phyloP scores from a whole-genome alignment of 2,888 invertebrate species.

The Agrotis puta region DNA sequence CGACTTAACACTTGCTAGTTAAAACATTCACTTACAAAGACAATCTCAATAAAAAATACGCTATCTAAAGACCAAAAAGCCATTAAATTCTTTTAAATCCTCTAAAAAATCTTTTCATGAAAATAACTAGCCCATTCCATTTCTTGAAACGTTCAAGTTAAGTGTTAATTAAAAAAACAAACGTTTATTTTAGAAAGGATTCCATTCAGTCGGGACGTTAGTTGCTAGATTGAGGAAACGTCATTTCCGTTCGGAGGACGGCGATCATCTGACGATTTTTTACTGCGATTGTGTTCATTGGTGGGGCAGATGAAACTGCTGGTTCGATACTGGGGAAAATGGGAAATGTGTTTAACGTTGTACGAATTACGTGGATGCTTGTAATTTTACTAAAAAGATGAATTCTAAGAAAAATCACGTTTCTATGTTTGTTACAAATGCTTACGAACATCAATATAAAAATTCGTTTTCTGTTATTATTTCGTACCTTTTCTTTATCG shows the following conservation, averaged over 20 bases:
- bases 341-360: background rate
- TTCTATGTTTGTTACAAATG: too few species aligned
- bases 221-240: constrained; percentile 72
- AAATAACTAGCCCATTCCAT: constrained; percentile 50
- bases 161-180: constrained; percentile 66
- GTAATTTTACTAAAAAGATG: background rate
- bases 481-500: too few species aligned
- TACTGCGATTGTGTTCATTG: constrained; percentile 60
- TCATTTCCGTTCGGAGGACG: constrained; percentile 77
- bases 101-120: constrained; percentile 38
- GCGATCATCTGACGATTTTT: constrained; percentile 79
- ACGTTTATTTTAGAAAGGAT: constrained; percentile 55
- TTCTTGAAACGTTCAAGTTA: constrained; percentile 54
- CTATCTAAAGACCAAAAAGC: constrained; percentile 1
- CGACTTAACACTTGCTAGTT: too few species aligned
- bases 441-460: too few species aligned
- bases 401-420: too few species aligned
- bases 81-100: constrained; percentile 25
- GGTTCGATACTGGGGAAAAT: constrained; percentile 19
- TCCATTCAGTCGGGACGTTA: constrained; percentile 66
- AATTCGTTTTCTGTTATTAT: too few species aligned
- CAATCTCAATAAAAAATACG: constrained; percentile 23
- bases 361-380: background rate
- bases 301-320: constrained; percentile 6
- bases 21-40: constrained; percentile 7